phyloP scores from a whole-genome alignment of 2,888 invertebrate genomes.

The Sepioteuthis lessoniana region DNA sequence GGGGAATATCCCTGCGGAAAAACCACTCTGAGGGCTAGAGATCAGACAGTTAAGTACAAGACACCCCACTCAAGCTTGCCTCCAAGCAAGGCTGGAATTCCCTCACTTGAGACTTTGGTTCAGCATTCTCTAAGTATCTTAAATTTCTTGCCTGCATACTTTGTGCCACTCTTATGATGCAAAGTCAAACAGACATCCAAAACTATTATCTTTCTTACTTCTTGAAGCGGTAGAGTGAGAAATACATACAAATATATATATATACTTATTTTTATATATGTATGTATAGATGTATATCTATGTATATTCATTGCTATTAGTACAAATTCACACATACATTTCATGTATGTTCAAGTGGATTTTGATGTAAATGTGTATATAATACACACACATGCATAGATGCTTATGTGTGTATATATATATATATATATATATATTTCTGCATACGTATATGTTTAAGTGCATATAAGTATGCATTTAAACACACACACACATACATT shows the following conservation, averaged over 20 bases:
- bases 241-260: not conserved
- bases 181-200: not conserved
- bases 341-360: not conserved
- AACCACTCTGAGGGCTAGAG: slow-evolving; percentile 13
- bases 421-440: not conserved
- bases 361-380: not conserved
- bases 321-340: not conserved
- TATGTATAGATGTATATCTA: not conserved
- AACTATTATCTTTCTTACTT: not conserved
- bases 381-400: not conserved
- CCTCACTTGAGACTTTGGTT: slow-evolving; percentile 33
- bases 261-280: not conserved
- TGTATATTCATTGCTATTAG: not conserved
- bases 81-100: slow-evolving; percentile 10
- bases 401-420: not conserved
- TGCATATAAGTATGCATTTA: too few species aligned
- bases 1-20: slow-evolving; percentile 8
- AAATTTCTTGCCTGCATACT: slow-evolving; percentile 1
- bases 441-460: not conserved
- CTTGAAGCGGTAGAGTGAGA: not conserved
- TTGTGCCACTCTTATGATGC: not conserved
- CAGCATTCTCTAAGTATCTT: slow-evolving; percentile 33
- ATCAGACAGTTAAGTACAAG: slow-evolving; percentile 21
- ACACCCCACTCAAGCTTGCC: slow-evolving; percentile 9
- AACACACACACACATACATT: too few species aligned